A percentile compares a stretch with the other conserved stretches of the same genome.
Conservation (phyloP, 2,888 invertebrate species). For the Blomia tropicalis region DNA sequence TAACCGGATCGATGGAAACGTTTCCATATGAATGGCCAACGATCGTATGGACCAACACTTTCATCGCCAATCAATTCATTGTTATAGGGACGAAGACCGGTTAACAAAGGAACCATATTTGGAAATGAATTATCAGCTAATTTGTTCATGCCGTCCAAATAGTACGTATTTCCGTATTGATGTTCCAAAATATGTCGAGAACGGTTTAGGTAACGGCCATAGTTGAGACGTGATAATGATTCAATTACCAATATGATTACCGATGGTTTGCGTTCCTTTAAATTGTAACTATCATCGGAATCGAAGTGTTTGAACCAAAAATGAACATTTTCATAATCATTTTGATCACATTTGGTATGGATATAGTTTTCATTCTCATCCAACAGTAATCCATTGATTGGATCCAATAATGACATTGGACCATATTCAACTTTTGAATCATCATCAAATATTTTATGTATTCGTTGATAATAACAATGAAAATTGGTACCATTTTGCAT, state of each 20-base stretch:
- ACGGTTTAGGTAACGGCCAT: slow-evolving; percentile 62
- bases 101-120: slow-evolving; percentile 63
- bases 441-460: background rate
- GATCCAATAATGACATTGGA: background rate
- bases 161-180: slow-evolving; percentile 47
- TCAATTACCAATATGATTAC: slow-evolving; percentile 68
- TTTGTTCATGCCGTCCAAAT: slow-evolving; percentile 75
- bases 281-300: background rate
- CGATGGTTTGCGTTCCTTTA: background rate
- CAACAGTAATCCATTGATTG: background rate
- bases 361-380: background rate
- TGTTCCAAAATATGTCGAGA: slow-evolving; percentile 46
- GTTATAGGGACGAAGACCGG: slow-evolving; percentile 41
- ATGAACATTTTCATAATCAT: background rate
- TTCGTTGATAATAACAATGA: background rate
- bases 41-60: slow-evolving; percentile 31
- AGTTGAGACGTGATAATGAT: slow-evolving; percentile 66
- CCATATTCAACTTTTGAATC: background rate
- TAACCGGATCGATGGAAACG: slow-evolving; percentile 54
- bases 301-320: background rate
- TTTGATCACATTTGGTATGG: background rate
- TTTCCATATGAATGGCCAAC: slow-evolving; percentile 61
- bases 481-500: background rate
- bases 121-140: slow-evolving; percentile 87
- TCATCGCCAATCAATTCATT: slow-evolving; percentile 16